Evolutionary conservation across 2,888 invertebrate species (phyloP), one percentile per base, ranked within the genome.

Genomic region (Platycheirus rosarum): DNA sequence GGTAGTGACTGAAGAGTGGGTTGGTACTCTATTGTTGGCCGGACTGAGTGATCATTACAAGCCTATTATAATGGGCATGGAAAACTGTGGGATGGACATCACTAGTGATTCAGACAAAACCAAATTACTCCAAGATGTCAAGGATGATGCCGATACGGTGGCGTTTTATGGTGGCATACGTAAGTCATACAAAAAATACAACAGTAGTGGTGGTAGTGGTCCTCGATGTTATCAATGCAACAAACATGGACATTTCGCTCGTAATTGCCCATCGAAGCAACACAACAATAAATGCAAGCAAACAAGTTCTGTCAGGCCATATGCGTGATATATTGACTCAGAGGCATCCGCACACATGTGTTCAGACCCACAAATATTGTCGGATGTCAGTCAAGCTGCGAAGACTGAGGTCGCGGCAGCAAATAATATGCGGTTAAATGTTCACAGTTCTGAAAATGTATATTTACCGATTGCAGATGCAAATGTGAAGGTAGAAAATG

Each of bases 281-380:
- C 16, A 4, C 0, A 40, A 40, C 37, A 40, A 40, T 13, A 40
- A 40, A 40, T 40, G 37, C 37, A 40, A 13, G 37, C 37, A 40
- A 5, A 13, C 37, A 13, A 40, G 13, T 5, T 46, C 66, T 87
- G 13, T 86, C 86, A 8, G 86, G 85, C 11, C 29, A 35, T 32
- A 3, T 13, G 63, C 42, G 0, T 73, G 42, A 42, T 65, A 74
- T 8, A 9, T 73, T 16, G 66, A 75, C 32, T 74, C 75, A 0
- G 65, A 65, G n/a, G 73, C 65, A 35, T 65, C 73, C 3, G 55
- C 53, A 37, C 73, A 73, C n/a, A 42, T 65, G 42, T 53, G 63
- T 16, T 3, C 9, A 35, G 6, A 48, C 11, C 20, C 6, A 23
- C 2, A 35, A 0, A 0, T 63, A 1, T 8, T n/a, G n/a, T n/a